Percentiles rank a stretch among this genome's conserved stretches.
Conservation (phyloP, 2,888 invertebrate genomes). For the Ophioninae sp. region DNA sequence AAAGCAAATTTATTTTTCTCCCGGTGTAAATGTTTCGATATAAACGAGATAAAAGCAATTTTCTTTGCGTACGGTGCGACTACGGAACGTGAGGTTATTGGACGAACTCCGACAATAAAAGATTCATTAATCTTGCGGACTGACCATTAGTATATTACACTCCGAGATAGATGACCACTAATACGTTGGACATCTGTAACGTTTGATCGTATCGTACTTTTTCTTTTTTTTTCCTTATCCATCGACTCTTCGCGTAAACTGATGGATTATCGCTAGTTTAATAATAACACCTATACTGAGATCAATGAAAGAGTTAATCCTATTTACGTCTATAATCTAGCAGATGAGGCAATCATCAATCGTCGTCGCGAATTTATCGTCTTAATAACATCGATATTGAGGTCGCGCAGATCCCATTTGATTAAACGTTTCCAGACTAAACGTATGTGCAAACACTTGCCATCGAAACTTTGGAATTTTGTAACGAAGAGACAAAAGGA, state of each 20-base stretch:
- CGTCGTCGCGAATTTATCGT: conserved; percentile 16
- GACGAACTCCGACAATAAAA: neutral
- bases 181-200: neutral
- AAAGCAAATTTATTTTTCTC: neutral
- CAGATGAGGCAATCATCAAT: conserved; percentile 3
- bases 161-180: neutral
- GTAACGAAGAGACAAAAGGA: neutral
- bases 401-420: neutral
- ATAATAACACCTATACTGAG: conserved; percentile 9
- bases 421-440: neutral
- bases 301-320: conserved; percentile 38
- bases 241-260: neutral
- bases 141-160: neutral
- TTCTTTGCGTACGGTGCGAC: neutral
- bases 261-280: conserved; percentile 24
- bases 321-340: conserved; percentile 12
- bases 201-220: neutral
- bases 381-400: conserved; percentile 27
- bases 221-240: neutral
- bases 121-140: neutral
- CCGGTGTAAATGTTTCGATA: neutral
- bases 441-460: neutral
- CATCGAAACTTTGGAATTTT: neutral
- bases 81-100: neutral
- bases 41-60: neutral